A percentile compares a stretch with the other conserved stretches of the same genome.
Conservation (phyloP, 2,888 invertebrate species). For the Nemotelus pantherinus region DNA sequence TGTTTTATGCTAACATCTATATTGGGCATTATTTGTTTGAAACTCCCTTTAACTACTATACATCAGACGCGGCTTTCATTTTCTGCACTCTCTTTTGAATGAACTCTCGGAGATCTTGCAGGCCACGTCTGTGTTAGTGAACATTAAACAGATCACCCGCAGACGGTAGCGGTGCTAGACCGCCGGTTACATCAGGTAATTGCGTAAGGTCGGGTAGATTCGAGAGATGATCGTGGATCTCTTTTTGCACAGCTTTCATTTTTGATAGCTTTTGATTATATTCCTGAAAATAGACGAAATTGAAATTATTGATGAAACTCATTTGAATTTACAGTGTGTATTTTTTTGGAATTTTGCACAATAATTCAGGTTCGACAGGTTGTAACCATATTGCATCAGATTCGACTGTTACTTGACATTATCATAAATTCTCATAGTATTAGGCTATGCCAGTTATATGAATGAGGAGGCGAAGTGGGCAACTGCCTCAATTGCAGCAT, state of each 20-base stretch:
- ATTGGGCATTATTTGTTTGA: too few relatives aligned
- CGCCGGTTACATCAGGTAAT: constrained; percentile 91
- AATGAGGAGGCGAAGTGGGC: too few relatives aligned
- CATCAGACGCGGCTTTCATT: constrained; percentile 37
- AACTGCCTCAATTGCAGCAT: too few relatives aligned
- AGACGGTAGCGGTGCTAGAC: constrained; percentile 91
- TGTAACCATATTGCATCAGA: too few relatives aligned
- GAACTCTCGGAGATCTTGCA: constrained; percentile 41
- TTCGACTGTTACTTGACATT: too few relatives aligned
- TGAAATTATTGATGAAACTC: constrained; percentile 15
- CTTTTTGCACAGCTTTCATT: constrained; percentile 84
- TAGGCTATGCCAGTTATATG: too few relatives aligned
- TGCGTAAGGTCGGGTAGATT: constrained; percentile 93
- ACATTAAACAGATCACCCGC: constrained; percentile 93
- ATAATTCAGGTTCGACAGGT: background rate
- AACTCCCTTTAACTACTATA: background rate
- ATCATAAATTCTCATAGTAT: too few relatives aligned
- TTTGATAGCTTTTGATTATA: constrained; percentile 90
- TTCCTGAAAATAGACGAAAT: constrained; percentile 73
- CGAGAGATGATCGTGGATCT: constrained; percentile 91
- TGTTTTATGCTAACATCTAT: too few relatives aligned
- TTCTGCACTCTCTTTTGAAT: constrained; percentile 39
- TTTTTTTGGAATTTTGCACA: background rate
- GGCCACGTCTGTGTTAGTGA: constrained; percentile 58
- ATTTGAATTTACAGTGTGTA: background rate